Evolutionary conservation across 2,797 vertebrate species (phyloP), one percentile per base, ranked within the genome.

Genomic region (Hypotaenidia okinawae): DNA sequence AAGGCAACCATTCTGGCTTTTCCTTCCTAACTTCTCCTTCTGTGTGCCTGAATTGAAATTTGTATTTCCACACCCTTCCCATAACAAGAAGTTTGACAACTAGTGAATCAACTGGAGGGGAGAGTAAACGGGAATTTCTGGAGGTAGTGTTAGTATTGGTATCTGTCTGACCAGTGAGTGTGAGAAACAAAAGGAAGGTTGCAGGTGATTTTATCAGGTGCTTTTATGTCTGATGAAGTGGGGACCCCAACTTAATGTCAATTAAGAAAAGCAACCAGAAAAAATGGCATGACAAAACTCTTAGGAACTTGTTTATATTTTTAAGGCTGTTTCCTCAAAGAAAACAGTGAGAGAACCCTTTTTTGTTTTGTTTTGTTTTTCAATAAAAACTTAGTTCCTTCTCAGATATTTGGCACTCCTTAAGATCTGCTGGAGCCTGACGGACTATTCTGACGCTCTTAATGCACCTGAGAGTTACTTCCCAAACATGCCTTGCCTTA

Each of bases 381-480:
- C 6, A 30, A 30, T 73, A 27, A 35, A 76, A 88, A 16, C 58
- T 55, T 51, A 25, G 10, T 54, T 80, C 5, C 16, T 37, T 19
- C 24, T 95, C n/a, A 57, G 73, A 84, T 89, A 49, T n/a, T 95
- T 96, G 92, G 84, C 94, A 94, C 89, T 88, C 73, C 63, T 88
- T 94, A 88, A 94, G 75, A 90, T 86, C 70, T 94, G 13, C 91
- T 94, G 87, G 47, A 96, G 85, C 93, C 87, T 92, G 83, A 91
- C 6, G 7, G 79, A 41, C 79, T 95, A 9, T 91, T 93, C 79
- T 88, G 85, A 61, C 1, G 4, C 84, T 94, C 52, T 63, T 61
- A 91, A 94, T 88, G 75, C 89, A 96, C 91, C 91, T 96, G 93
- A 93, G 96, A 96, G 77, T 96, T 94, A 59, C 83, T 91, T 91